Base-by-base conservation (phyloP, 1,140 invertebrate genomes). In the Hyposmocoma kahamanoa region DNA sequence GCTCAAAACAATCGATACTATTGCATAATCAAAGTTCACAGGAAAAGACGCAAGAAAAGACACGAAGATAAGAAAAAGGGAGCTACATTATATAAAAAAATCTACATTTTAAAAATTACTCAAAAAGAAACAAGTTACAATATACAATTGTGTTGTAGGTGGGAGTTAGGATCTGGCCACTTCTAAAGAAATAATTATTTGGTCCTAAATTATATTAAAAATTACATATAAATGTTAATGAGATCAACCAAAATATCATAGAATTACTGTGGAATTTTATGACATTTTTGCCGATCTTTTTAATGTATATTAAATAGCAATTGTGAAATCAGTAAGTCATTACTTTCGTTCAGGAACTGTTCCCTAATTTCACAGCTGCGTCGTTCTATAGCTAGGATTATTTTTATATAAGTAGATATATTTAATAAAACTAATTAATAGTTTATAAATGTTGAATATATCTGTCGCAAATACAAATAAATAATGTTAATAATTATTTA, bases 101-200 rank as follows among this genome's bases (percentile, higher is more conserved):
- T 71, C 67, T 72, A 61, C 57, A 59, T 39, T 45, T 43, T 60
- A 53, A 73, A 67, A 72, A 73, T 64, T 73, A 75, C 59, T 54
- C 62, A 72, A 70, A 62, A 48, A 57, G 61, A 67, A 75, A 72
- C 66, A 83, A 61, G 62, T 66, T n/a, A n/a, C 74, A 80, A 84
- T 83, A 76, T 86, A 84, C 80, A 86, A 61, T 74, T 59, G 54
- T 65, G 71, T 81, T 74, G 78, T 84, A 75, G 81, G 81, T 79
- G 76, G 76, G 76, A 82, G 61, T 72, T 63, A 67, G 57, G 52
- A 45, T 78, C 76, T 82, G 78, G 81, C 80, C 80, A 82, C 80
- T 79, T 67, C 47, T 62, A 49, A 66, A 65, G 64, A 67, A 69
- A 47, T 44, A 62, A 51, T 65, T 76, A 67, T 78, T 80, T 82